A percentile compares a stretch with the other conserved stretches of the same genome.
Evolutionary conservation across 35 echinoderm and acorn worm genomes (phyloP).

Genomic region (Strongylocentrotus purpuratus): DNA sequence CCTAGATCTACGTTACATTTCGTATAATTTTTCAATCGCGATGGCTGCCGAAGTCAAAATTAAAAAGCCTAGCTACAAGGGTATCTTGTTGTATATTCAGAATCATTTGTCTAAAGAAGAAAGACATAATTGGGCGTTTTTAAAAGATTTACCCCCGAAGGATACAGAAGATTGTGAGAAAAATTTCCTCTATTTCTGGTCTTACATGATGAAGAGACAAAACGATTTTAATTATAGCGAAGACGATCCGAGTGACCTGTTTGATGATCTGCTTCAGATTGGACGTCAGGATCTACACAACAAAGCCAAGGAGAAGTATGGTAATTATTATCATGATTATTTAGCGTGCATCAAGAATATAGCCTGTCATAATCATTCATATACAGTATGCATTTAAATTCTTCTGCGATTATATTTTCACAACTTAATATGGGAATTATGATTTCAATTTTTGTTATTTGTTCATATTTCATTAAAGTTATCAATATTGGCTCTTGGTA

Average conservation of each 20-base stretch:
- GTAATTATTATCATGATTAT: background rate
- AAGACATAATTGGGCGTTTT: background rate
- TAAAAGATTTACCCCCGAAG: background rate
- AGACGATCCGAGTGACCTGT: background rate
- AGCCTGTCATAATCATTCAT: background rate
- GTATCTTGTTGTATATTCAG: background rate
- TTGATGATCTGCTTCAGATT: conserved; percentile 23
- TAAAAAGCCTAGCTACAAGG: background rate
- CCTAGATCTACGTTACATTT: too few species aligned
- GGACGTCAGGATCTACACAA: background rate
- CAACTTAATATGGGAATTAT: too few species aligned
- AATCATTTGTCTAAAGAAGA: background rate
- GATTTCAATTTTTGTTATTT: too few species aligned
- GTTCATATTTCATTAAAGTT: too few species aligned
- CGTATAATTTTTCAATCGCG: background rate
- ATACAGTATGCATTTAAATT: background rate
- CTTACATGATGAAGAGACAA: background rate
- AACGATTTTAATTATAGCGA: background rate
- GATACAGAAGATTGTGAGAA: background rate
- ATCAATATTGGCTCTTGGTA: too few species aligned
- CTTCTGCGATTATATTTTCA: too few species aligned
- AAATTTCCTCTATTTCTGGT: background rate
- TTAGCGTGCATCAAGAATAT: too few species aligned
- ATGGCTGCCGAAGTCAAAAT: background rate
- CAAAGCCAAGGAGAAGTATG: background rate